Conservation (phyloP, 2,113 vertebrate genomes). For the Egretta garzetta region DNA sequence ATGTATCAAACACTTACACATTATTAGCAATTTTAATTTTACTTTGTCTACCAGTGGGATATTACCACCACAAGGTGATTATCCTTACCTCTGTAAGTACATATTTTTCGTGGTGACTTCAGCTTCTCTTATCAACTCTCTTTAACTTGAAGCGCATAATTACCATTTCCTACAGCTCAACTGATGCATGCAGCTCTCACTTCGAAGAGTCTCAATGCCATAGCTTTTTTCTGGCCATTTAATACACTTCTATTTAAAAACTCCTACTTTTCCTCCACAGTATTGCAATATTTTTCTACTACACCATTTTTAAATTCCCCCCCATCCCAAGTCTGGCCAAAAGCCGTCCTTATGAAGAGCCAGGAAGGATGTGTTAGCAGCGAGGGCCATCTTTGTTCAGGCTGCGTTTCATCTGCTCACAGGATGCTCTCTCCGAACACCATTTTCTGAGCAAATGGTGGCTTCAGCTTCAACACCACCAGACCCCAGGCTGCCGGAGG, state of each 20-base stretch:
- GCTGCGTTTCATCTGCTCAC: fast-evolving
- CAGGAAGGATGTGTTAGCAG: fast-evolving
- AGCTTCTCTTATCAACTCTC: neutral
- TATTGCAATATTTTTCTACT: neutral
- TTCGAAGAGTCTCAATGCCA: neutral
- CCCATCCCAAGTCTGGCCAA: fast-evolving
- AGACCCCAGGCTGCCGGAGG: fast-evolving
- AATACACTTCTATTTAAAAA: neutral
- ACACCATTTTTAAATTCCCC: neutral
- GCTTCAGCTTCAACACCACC: neutral
- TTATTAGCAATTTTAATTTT: neutral
- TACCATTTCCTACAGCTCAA: neutral
- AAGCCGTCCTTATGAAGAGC: fast-evolving
- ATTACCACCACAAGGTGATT: neutral
- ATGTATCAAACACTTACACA: neutral
- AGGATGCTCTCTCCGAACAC: neutral
- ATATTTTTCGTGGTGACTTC: neutral
- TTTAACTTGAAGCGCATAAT: neutral
- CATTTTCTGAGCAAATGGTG: fast-evolving
- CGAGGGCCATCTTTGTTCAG: neutral
- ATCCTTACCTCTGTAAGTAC: neutral
- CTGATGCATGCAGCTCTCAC: neutral
- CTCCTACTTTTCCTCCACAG: neutral
- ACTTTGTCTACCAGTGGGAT: neutral
- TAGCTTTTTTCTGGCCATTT: neutral